Evolutionary conservation across 2,113 vertebrate species (phyloP).

Genomic region (Egretta garzetta): DNA sequence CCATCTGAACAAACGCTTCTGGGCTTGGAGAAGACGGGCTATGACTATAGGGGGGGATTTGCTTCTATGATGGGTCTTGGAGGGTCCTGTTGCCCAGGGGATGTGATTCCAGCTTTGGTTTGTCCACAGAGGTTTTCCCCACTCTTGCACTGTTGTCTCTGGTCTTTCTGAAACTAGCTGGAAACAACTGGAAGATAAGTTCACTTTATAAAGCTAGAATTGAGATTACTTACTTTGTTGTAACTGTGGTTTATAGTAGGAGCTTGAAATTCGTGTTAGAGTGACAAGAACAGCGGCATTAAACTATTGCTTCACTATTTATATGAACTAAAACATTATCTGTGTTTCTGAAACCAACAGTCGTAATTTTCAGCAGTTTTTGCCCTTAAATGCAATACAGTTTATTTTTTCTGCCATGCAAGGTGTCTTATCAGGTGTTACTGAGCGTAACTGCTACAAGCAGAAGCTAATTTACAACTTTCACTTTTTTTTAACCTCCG

Average conservation of each 20-base stretch:
- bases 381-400: neutral
- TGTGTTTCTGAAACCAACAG: neutral
- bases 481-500: neutral
- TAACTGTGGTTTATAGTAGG: neutral
- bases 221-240: neutral
- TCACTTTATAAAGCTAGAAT: neutral
- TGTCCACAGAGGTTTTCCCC: neutral
- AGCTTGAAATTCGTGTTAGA: neutral
- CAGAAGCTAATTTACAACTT: neutral
- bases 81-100: rapidly evolving
- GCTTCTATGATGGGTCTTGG: rapidly evolving
- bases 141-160: neutral
- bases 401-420: neutral
- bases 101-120: neutral
- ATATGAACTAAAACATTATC: neutral
- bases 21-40: neutral
- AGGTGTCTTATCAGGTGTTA: neutral
- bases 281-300: neutral
- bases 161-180: neutral
- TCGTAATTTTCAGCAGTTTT: neutral
- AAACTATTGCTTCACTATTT: neutral
- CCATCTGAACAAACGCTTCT: neutral
- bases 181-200: neutral
- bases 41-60: neutral
- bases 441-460: neutral